Base-by-base conservation (phyloP, 1,140 invertebrate species). In the Dinoponera quadriceps region DNA sequence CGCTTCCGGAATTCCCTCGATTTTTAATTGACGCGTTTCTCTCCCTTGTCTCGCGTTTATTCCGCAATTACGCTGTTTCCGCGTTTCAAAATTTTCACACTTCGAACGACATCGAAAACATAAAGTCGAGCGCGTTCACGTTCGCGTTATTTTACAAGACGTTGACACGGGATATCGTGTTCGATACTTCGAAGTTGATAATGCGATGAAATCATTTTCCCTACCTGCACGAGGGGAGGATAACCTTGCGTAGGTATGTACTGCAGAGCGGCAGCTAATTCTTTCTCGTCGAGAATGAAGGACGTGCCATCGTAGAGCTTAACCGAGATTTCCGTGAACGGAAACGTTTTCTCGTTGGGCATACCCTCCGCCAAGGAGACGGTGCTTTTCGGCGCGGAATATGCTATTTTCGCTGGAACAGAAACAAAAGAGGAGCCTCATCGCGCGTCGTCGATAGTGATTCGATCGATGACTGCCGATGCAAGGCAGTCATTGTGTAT, bases 281-380 rank as follows among this genome's bases (percentile, higher is more conserved):
- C 94, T 78, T 94, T 92, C 3, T 95, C 95, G 62, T 96, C 93
- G 0, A 97, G 84, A 2, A 94, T 89, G 60, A 97, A 91, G 0
- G 91, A 91, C 0, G 94, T 94, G 9, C 96, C 96, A 89, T 96
- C 95, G 89, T 95, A 96, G 14, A 97, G 92, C 78, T 95, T 95
- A 4, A 97, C 89, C n/a, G 95, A 93, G 1, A 97, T 95, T 48
- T 95, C 95, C 81, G 95, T 93, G 90, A 97, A 97, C 0, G 97
- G 97, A 90, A 97, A 97, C 3, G 97, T 95, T 22, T 95, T 92
- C 73, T 97, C 96, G 88, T 97, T 97, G 1, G 97, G 97, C 95
- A 97, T 96, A 1, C 97, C 97, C 81, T 97, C 96, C 0, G 97
- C 97, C 78, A 98, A 93, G 1, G 96, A 97, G 16, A 98, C 96